These are phyloP conservation scores for Carassius gibelio DNA, from an alignment of 2,113 vertebrate genomes.

Conservation along the genomic window DNA sequence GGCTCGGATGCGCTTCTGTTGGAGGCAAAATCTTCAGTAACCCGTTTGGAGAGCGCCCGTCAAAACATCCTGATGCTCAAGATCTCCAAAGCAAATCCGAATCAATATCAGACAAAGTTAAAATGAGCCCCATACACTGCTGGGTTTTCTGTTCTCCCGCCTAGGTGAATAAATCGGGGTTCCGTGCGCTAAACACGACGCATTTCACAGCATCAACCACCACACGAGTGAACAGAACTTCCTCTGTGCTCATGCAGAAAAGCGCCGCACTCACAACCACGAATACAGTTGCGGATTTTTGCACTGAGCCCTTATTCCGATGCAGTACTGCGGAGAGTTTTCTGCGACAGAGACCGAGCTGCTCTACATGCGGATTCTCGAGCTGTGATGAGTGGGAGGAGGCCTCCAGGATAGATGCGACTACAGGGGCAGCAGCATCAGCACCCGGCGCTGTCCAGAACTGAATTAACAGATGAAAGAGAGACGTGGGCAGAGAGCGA, in stretches of 20 bases:
- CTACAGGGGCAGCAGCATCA: constrained; percentile 68
- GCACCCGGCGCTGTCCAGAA: constrained; percentile 83
- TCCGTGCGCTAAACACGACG: constrained; percentile 39
- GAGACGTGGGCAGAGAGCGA: constrained; percentile 50
- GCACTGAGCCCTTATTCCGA: constrained; percentile 61
- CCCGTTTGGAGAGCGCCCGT: constrained; percentile 67
- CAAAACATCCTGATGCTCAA: constrained; percentile 57
- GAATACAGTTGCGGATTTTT: constrained; percentile 16
- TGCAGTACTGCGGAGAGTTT: constrained; percentile 49
- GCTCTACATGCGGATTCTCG: constrained; percentile 69
- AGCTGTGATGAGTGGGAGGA: constrained; percentile 65
- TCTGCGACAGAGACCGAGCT: constrained; percentile 61
- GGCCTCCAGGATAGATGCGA: constrained; percentile 73
- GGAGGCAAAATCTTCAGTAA: constrained; percentile 58
- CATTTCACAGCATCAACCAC: constrained; percentile 48
- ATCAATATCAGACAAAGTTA: constrained; percentile 35
- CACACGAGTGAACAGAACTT: constrained; percentile 69
- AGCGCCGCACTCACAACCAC: constrained; percentile 27
- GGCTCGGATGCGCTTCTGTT: constrained; percentile 54
- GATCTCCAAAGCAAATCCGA: constrained; percentile 40
- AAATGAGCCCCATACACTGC: neutral
- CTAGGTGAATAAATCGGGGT: constrained; percentile 10
- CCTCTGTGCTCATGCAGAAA: constrained; percentile 59
- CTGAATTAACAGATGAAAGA: constrained; percentile 77
- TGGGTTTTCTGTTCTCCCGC: neutral